Base-by-base conservation (phyloP, 2,888 invertebrate genomes). In the Neoaliturus tenellus region DNA sequence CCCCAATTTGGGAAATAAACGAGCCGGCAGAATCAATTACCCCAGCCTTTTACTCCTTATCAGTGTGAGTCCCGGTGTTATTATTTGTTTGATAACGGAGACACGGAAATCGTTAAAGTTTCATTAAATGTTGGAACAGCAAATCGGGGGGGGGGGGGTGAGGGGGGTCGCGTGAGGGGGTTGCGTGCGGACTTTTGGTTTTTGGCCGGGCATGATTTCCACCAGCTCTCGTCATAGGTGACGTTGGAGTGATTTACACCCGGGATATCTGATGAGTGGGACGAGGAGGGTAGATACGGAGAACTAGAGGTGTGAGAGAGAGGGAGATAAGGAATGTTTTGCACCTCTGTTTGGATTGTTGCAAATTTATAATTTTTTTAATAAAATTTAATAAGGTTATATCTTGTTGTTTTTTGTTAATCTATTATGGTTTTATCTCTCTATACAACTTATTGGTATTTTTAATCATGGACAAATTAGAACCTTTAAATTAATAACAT, bases 181-280 rank as follows among this genome's bases (percentile, higher is more conserved):
- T 48, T 20, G 75, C 75, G 75, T 75, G 75, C 48, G 25, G 12
- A 28, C 14, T 44, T 44, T 48, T 33, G 75, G 75, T 10, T 48
- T 48, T 75, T 31, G 44, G 44, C 48, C 17, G 75, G n/a, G 48
- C 75, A 48, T 33, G 75, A 48, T 44, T 71, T 39, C 71, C 23
- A 28, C 67, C 28, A n/a, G 12, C 28, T 71, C 39, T 71, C 71
- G 71, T 71, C 71, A 71, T 39, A 67, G 48, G 67, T 67, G 67
- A 67, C 67, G 31, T 71, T 39, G 31, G 41, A 20, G 41, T 35
- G 41, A 71, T 39, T 35, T 71, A 39, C 35, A n/a, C 14, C n/a
- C 39, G 3, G 31, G 2, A 17, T 67, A 67, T 67, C 67, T n/a
- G 67, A 67, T 67, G 67, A 31, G 67, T 31, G 31, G 23, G 67